phyloP scores from a whole-genome alignment of 1,140 invertebrate species.

The Drosophila arawakana region DNA sequence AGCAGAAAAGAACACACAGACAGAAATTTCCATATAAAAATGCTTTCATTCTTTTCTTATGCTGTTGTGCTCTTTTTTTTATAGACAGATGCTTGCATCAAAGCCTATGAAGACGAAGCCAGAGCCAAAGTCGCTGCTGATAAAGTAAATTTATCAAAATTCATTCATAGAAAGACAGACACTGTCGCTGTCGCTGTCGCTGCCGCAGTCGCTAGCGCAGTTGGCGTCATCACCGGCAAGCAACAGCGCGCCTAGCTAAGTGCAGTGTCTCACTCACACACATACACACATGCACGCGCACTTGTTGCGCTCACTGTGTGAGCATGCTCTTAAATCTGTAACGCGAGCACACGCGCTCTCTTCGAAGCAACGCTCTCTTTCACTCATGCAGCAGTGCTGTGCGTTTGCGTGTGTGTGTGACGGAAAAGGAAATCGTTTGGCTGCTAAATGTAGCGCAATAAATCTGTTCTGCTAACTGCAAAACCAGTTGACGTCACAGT shows the following conservation, averaged over 20 bases:
- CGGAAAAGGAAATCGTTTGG: conserved; percentile 73
- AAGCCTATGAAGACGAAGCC: conserved; percentile 30
- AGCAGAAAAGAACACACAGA: conserved; percentile 48
- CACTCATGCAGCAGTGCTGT: neutral
- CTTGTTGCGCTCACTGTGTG: conserved; percentile 47
- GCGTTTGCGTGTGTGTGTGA: conserved; percentile 6
- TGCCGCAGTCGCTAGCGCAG: conserved; percentile 18
- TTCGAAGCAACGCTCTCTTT: neutral
- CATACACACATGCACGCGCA: conserved; percentile 27
- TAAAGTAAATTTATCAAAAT: conserved; percentile 81
- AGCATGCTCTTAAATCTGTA: conserved; percentile 55
- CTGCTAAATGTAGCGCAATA: conserved; percentile 47
- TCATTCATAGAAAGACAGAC: conserved; percentile 67
- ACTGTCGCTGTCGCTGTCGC: conserved; percentile 11
- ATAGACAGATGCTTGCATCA: conserved; percentile 31
- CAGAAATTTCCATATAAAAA: conserved; percentile 70
- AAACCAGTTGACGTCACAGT: conserved; percentile 49
- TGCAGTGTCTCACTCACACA: conserved; percentile 17
- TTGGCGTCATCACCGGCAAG: conserved; percentile 39
- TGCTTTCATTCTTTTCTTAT: conserved; percentile 28
- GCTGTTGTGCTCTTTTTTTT: conserved; percentile 4
- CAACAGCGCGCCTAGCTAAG: conserved; percentile 26
- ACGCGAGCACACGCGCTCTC: neutral
- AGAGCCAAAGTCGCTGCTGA: conserved; percentile 50
- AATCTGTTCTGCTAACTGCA: conserved; percentile 42